These are phyloP conservation scores for Antheraea yamamai DNA, from an alignment of 2,888 invertebrate species.

Conservation along the genomic window DNA sequence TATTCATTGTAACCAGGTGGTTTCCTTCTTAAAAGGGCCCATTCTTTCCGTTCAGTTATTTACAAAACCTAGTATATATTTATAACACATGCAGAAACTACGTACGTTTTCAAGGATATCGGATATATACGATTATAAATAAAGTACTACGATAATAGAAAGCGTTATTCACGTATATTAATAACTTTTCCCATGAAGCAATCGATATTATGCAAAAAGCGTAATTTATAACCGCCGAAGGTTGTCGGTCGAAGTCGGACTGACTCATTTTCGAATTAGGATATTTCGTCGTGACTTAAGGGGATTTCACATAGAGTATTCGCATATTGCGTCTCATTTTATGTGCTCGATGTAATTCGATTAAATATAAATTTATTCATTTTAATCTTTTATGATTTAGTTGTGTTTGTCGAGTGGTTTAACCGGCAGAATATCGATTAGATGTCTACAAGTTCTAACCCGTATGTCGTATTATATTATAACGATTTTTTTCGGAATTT, in stretches of 20 bases:
- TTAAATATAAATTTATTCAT: not conserved
- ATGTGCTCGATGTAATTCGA: not conserved
- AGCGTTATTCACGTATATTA: constrained; percentile 29
- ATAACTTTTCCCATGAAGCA: constrained; percentile 48
- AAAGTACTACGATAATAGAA: not conserved
- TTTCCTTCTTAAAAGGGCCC: too few relatives aligned
- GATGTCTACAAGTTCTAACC: too few relatives aligned
- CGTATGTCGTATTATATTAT: too few relatives aligned
- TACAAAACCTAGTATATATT: too few relatives aligned
- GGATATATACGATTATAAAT: not conserved
- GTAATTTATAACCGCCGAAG: constrained; percentile 63
- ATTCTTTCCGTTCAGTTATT: too few relatives aligned
- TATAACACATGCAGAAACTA: not conserved
- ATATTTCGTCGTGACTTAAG: constrained; percentile 49
- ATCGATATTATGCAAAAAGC: constrained; percentile 66
- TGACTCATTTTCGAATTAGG: constrained; percentile 63
- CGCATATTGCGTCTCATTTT: not conserved
- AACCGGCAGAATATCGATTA: too few relatives aligned
- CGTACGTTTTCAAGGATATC: not conserved
- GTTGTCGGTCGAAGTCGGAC: constrained; percentile 50
- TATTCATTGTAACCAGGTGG: too few relatives aligned
- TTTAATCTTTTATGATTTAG: not conserved
- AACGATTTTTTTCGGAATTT: too few relatives aligned
- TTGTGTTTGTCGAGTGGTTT: not conserved
- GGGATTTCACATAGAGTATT: constrained; percentile 14